These are phyloP conservation scores for Mastomys coucha DNA, from an alignment of 2,113 vertebrate genomes.

Conservation along the genomic window DNA sequence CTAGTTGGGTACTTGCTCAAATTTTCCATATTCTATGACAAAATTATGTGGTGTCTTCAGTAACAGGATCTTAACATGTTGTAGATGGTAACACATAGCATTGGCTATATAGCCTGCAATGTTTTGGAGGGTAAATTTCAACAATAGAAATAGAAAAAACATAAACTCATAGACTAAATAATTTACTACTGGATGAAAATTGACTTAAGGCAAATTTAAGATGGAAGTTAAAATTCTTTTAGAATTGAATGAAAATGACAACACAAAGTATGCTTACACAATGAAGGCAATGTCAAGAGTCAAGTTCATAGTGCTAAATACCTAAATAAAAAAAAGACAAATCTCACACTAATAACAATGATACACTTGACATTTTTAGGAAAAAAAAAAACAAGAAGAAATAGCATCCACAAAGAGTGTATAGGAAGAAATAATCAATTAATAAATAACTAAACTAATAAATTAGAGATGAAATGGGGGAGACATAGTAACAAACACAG, in stretches of 20 bases:
- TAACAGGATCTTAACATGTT: neutral
- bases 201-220: neutral
- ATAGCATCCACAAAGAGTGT: neutral
- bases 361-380: neutral
- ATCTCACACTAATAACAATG: neutral
- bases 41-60: neutral
- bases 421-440: neutral
- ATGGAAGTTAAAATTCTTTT: neutral
- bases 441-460: neutral
- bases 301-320: neutral
- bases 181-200: neutral
- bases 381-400: neutral
- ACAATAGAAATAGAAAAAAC: neutral
- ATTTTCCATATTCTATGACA: neutral
- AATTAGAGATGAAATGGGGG: neutral
- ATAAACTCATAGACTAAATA: neutral
- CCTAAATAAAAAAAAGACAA: neutral
- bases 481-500: neutral
- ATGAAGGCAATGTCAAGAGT: neutral
- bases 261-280: neutral
- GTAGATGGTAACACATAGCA: neutral
- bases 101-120: neutral
- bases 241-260: neutral
- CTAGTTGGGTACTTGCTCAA: neutral
- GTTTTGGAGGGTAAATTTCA: neutral